These are phyloP conservation scores for Eospalax fontanierii DNA, from an alignment of 2,797 vertebrate species.

Conservation along the genomic window DNA sequence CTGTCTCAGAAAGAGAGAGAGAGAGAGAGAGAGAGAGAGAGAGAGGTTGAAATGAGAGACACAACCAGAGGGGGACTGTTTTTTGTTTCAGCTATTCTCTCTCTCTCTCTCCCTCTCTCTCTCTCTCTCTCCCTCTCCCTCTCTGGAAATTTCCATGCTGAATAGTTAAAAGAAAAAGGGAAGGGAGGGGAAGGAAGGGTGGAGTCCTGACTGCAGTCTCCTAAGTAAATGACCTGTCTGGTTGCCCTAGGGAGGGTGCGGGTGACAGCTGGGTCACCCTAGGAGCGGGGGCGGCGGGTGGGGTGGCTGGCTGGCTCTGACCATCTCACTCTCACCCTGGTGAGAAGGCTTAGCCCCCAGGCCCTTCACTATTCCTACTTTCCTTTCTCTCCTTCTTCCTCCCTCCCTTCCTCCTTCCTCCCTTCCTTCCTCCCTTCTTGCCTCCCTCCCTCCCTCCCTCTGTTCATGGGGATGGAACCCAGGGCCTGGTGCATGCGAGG, in stretches of 20 bases:
- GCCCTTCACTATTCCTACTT: background rate
- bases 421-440: background rate
- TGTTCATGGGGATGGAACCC: background rate
- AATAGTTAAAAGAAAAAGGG: background rate
- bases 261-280: background rate
- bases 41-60: too few species aligned
- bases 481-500: background rate
- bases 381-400: background rate
- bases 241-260: background rate
- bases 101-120: too few species aligned
- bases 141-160: slow-evolving; percentile 38
- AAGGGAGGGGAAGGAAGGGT: background rate
- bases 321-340: too few species aligned
- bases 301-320: too few species aligned
- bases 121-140: too few species aligned
- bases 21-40: too few species aligned
- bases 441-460: background rate
- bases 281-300: accelerated
- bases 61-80: too few species aligned
- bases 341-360: background rate
- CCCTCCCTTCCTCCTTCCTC: background rate
- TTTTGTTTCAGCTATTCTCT: too few species aligned
- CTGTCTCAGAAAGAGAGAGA: too few species aligned
- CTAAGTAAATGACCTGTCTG: background rate
- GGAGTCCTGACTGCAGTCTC: background rate